phyloP scores from a whole-genome alignment of 2,888 invertebrate species.

The Leptinotarsa juncta region DNA sequence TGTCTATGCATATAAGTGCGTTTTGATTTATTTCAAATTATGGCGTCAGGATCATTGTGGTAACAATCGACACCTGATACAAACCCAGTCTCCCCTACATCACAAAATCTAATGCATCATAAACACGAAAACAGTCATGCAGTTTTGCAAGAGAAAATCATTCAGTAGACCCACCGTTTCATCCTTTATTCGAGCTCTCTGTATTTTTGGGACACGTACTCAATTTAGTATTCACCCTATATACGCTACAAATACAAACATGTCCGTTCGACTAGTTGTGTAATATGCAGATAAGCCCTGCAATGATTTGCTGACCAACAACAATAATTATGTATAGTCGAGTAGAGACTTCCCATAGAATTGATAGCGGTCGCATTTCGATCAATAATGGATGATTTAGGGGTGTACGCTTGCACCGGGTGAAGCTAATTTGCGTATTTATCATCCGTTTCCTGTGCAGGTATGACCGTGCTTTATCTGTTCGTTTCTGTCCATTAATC shows the following conservation, averaged over 20 bases:
- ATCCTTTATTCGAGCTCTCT: too few relatives aligned
- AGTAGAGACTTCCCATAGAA: constrained; percentile 45
- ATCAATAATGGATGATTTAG: constrained; percentile 29
- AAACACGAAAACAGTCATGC: too few relatives aligned
- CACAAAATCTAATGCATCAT: too few relatives aligned
- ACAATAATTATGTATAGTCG: constrained; percentile 42
- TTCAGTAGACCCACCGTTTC: too few relatives aligned
- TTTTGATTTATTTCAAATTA: too few relatives aligned
- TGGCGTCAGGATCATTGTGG: too few relatives aligned
- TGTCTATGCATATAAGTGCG: too few relatives aligned
- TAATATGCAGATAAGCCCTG: constrained; percentile 29
- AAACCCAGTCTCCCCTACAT: too few relatives aligned
- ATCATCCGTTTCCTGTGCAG: constrained; percentile 3
- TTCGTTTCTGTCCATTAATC: not conserved
- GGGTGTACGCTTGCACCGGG: constrained; percentile 17
- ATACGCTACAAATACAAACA: not conserved
- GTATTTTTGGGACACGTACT: too few relatives aligned
- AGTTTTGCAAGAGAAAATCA: too few relatives aligned
- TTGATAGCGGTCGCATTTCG: constrained; percentile 20
- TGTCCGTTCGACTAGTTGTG: constrained; percentile 5
- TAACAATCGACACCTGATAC: too few relatives aligned
- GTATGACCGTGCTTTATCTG: constrained; percentile 1
- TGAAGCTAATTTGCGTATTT: constrained; percentile 12
- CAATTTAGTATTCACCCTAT: not conserved
- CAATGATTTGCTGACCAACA: constrained; percentile 41